These are phyloP conservation scores for Glyphotaelius pellucidus DNA, from an alignment of 2,888 invertebrate species.

Conservation along the genomic window DNA sequence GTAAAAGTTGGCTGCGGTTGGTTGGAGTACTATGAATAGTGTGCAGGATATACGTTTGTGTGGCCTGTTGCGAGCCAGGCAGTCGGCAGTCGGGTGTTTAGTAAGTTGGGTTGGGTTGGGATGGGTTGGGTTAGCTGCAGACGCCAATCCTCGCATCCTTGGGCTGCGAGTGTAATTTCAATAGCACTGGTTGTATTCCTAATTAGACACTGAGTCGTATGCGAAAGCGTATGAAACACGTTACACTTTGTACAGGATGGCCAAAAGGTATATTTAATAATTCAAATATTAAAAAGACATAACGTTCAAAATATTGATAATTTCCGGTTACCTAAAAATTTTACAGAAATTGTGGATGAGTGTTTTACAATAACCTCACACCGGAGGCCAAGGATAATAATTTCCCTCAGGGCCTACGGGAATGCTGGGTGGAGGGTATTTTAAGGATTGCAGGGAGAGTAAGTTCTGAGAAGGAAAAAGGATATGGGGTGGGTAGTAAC, in stretches of 20 bases:
- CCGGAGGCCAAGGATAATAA: no score
- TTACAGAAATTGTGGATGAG: no score
- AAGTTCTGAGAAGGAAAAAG: no score
- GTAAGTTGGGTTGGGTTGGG: not conserved
- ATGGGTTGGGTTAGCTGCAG: not conserved
- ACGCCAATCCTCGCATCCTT: not conserved
- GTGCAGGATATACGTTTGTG: not conserved
- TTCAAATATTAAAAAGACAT: not conserved
- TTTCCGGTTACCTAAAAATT: no score
- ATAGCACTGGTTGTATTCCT: constrained; percentile 21
- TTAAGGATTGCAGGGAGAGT: no score
- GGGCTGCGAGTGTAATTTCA: constrained; percentile 35
- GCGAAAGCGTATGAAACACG: constrained; percentile 21
- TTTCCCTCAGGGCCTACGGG: no score
- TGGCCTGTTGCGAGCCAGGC: not conserved
- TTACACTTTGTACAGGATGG: not conserved
- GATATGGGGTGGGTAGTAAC: no score
- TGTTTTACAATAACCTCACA: no score
- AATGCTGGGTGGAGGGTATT: no score
- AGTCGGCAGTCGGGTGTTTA: not conserved
- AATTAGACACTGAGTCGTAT: constrained; percentile 44
- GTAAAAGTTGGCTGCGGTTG: not conserved
- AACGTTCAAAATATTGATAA: no score
- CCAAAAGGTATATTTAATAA: not conserved
- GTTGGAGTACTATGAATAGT: not conserved